Conservation (phyloP, 2,797 vertebrate species). For the Spinibarbus caldwelli region DNA sequence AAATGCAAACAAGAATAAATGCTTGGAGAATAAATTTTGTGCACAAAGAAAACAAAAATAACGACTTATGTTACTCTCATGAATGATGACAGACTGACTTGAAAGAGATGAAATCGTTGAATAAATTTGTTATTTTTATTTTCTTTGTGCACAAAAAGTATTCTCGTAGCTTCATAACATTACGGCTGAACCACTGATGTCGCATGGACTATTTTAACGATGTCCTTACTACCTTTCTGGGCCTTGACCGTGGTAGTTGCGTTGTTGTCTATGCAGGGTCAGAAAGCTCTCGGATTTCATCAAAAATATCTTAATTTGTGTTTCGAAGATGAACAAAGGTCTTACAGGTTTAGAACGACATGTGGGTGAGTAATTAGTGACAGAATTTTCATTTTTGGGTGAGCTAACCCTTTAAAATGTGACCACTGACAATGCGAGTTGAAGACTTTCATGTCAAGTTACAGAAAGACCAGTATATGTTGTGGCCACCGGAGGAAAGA, state of each 20-base stretch:
- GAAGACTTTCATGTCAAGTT: neutral
- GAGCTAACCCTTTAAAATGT: neutral
- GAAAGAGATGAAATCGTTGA: neutral
- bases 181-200: too few relatives aligned
- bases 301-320: neutral
- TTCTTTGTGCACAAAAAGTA: too few relatives aligned
- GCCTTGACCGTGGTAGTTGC: neutral
- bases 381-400: neutral
- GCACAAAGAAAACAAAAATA: neutral
- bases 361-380: neutral
- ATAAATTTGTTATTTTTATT: neutral
- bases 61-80: neutral
- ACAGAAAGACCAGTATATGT: slow-evolving; percentile 1
- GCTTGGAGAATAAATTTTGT: too few relatives aligned
- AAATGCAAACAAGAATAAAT: too few relatives aligned
- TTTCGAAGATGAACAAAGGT: too few relatives aligned
- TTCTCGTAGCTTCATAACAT: too few relatives aligned
- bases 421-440: neutral
- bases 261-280: neutral
- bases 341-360: neutral
- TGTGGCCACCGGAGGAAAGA: neutral
- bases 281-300: neutral
- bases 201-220: too few relatives aligned
- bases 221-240: neutral
- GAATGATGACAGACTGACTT: neutral